Evolutionary conservation across 2,888 invertebrate species (phyloP).

Genomic region (Sialis fuliginosa): DNA sequence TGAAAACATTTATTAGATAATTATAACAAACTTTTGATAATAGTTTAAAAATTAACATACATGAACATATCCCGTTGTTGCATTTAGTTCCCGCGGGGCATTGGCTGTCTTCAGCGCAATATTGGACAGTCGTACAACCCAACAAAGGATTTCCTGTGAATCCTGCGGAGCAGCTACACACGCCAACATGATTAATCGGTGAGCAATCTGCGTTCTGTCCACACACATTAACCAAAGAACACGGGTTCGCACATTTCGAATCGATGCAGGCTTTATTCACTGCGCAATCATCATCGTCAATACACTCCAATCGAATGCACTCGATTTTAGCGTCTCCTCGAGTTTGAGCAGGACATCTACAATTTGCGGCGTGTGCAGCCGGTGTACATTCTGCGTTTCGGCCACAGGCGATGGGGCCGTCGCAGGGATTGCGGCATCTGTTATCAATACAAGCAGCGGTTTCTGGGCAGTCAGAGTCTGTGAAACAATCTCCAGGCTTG

Average conservation of each 20-base stretch:
- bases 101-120: constrained; percentile 62
- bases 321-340: constrained; percentile 56
- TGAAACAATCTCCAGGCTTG: constrained; percentile 65
- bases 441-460: constrained; percentile 58
- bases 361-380: constrained; percentile 47
- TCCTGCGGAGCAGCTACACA: constrained; percentile 70
- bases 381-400: constrained; percentile 57
- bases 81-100: constrained; percentile 75
- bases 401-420: constrained; percentile 46
- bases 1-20: constrained; percentile 18
- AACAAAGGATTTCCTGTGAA: constrained; percentile 73
- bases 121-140: constrained; percentile 68
- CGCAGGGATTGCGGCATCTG: constrained; percentile 64
- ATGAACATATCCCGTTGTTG: constrained; percentile 60
- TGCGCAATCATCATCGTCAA: constrained; percentile 58
- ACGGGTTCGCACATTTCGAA: constrained; percentile 66
- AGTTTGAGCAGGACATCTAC: constrained; percentile 57
- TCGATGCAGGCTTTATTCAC: constrained; percentile 56
- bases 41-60: constrained; percentile 25
- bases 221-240: constrained; percentile 63
- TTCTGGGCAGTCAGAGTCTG: constrained; percentile 61
- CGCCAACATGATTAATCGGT: constrained; percentile 58
- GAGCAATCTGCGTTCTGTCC: constrained; percentile 63
- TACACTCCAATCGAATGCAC: constrained; percentile 60
- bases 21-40: background rate